Evolutionary conservation across 1,140 invertebrate species (phyloP).

Genomic region (Chironomus tepperi): DNA sequence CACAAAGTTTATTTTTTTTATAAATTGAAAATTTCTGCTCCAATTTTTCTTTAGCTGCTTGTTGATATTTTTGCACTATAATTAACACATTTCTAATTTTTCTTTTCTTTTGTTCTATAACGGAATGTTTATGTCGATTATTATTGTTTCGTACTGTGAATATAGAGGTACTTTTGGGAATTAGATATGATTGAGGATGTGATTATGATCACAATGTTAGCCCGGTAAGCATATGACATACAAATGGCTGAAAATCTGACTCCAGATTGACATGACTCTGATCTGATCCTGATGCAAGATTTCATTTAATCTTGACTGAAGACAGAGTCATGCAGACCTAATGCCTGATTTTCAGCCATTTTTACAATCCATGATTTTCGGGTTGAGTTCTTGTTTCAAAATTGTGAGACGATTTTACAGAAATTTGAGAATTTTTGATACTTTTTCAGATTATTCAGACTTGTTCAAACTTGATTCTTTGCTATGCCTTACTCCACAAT

Average conservation of each 20-base stretch:
- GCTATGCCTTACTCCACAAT: no score
- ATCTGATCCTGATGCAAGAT: neutral
- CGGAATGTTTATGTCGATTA: neutral
- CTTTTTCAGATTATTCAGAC: no score
- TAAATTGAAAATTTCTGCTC: neutral
- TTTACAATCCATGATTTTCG: no score
- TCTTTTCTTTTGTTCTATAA: neutral
- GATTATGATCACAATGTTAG: neutral
- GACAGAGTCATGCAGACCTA: no score
- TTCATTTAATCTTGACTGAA: neutral
- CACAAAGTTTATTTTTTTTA: constrained; percentile 31
- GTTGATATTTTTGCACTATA: neutral
- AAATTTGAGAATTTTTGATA: no score
- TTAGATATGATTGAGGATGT: neutral
- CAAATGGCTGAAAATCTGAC: no score
- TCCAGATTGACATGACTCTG: neutral
- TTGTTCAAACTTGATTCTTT: no score
- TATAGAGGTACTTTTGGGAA: neutral
- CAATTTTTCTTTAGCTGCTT: neutral
- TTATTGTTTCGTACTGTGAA: neutral
- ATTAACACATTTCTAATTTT: neutral
- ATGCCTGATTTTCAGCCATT: no score
- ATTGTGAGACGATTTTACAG: no score
- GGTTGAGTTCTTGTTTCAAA: no score
- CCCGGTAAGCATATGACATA: no score